These are phyloP conservation scores for Julus scandinavius DNA, from an alignment of 2,888 invertebrate species.

Conservation along the genomic window DNA sequence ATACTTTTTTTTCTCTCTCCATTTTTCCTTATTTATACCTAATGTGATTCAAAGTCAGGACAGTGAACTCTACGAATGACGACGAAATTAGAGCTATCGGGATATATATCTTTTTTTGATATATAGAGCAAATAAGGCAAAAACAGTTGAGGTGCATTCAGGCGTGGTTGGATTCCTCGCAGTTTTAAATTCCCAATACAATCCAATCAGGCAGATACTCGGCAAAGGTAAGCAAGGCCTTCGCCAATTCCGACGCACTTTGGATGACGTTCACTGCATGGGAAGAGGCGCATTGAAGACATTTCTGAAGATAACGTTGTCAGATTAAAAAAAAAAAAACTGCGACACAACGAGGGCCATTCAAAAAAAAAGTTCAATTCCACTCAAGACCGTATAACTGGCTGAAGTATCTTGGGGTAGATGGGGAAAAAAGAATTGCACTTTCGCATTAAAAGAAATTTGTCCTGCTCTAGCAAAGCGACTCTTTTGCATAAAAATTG, in stretches of 20 bases:
- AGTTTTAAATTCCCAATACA: slow-evolving; percentile 42
- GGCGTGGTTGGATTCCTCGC: slow-evolving; percentile 35
- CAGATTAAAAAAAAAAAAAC: not conserved
- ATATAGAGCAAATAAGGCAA: slow-evolving; percentile 34
- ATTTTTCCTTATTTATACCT: slow-evolving; percentile 29
- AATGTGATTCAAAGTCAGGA: slow-evolving; percentile 29
- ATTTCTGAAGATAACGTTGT: slow-evolving; percentile 29
- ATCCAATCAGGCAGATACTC: slow-evolving; percentile 38
- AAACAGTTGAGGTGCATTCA: slow-evolving; percentile 30
- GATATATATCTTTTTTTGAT: not conserved
- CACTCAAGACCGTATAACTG: not conserved
- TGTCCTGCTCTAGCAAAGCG: too few relatives aligned
- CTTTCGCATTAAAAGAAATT: too few relatives aligned
- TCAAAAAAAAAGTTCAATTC: not conserved
- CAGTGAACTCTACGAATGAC: slow-evolving; percentile 15
- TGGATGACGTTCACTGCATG: not conserved
- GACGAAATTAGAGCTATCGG: slow-evolving; percentile 27
- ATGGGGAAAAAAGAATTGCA: too few relatives aligned
- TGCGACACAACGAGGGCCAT: not conserved
- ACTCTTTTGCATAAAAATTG: too few relatives aligned
- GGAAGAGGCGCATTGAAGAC: not conserved
- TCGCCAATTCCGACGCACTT: not conserved
- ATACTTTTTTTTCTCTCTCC: slow-evolving; percentile 36
- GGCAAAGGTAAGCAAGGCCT: slow-evolving; percentile 37
- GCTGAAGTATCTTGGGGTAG: too few relatives aligned